These are phyloP conservation scores for Ganaspis brasiliensis DNA, from an alignment of 2,888 invertebrate species.

Conservation along the genomic window DNA sequence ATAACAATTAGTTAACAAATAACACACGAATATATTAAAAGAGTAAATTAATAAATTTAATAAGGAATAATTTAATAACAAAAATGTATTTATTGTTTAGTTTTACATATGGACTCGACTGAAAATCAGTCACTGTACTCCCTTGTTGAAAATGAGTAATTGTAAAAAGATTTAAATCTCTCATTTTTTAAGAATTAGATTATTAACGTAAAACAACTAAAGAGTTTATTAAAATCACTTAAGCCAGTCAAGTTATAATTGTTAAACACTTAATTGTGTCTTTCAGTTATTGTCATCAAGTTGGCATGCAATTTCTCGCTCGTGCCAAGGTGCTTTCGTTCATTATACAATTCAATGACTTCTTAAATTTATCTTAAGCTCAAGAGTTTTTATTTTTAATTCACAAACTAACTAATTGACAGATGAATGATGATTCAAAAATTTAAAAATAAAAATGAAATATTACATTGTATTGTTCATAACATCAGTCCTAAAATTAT, in stretches of 20 bases:
- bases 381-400: background rate
- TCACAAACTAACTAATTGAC: background rate
- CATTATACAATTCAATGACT: background rate
- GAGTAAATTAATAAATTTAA: background rate
- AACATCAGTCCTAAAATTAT: too few relatives aligned
- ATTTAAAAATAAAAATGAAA: background rate
- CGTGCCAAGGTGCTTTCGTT: slow-evolving; percentile 1
- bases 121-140: background rate
- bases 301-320: slow-evolving; percentile 9
- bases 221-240: slow-evolving; percentile 14
- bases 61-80: background rate
- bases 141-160: background rate
- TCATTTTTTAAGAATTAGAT: background rate
- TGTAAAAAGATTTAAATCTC: background rate
- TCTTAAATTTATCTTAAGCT: background rate
- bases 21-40: background rate
- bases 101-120: background rate
- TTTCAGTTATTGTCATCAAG: background rate
- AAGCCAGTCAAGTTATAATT: slow-evolving; percentile 25
- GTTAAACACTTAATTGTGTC: background rate
- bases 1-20: background rate
- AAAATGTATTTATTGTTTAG: background rate
- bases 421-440: background rate
- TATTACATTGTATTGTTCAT: too few relatives aligned
- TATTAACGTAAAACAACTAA: too few relatives aligned